Evolutionary conservation across 2,797 vertebrate species (phyloP), one percentile per base, ranked within the genome.

Genomic region (Dipus sagitta): DNA sequence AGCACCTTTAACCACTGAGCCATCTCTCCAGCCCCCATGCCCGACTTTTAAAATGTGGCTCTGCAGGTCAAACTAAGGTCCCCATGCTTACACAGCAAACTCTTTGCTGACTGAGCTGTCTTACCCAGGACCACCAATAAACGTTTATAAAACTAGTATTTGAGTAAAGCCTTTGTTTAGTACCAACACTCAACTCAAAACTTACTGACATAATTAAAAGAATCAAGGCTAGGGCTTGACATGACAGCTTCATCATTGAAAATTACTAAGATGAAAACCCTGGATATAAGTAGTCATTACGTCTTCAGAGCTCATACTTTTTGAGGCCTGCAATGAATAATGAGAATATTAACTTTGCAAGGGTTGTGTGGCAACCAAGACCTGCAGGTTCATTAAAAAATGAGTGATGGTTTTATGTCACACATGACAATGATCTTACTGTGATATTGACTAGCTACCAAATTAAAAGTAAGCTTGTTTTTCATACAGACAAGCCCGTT

Each of bases 241-340:
- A 58, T 5, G 32, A 32, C 2, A 89, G 3, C 60, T 58, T 93
- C 65, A 89, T 60, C 47, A 34, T 85, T 93, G 81, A 15, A 94
- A 92, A 94, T 94, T 30, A 86, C 54, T 75, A 58, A 38, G 7
- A 8, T 83, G 65, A 38, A 38, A 38, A 65, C 34, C n/a, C 60
- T 32, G 76, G 7, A 20, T 38, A 23, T 82, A 89, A 90, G 60
- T 92, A 86, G 64, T 95, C 79, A 94, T 96, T 97, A 96, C 64
- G 74, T 89, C 71, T 87, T 92, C 68, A 88, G 84, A 72, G 82
- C 64, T 74, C 74, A 60, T 86, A 71, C 42, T 87, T 92, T 94
- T 24, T 60, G 70, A 83, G 47, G 8, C 32, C 8, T 58, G 79
- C 74, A 92, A 38, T 52, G 75, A 82, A 65, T 72, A 94, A 77